These are phyloP conservation scores for Coendou prehensilis DNA, from an alignment of 2,797 vertebrate species.

Conservation along the genomic window DNA sequence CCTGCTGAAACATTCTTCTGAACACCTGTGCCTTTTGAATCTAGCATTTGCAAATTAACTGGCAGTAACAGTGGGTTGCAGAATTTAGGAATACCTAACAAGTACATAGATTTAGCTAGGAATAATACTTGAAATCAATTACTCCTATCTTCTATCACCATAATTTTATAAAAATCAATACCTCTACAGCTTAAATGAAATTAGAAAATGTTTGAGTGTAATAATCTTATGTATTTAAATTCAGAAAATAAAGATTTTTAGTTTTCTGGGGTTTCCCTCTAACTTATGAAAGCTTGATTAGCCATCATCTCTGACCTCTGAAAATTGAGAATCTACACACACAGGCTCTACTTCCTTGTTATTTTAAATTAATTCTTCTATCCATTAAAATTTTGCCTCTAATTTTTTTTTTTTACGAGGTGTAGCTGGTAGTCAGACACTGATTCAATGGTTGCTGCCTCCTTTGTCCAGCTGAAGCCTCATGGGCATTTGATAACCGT, in stretches of 20 bases:
- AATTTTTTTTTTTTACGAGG: background rate
- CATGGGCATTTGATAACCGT: background rate
- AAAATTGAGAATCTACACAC: background rate
- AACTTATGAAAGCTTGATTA: background rate
- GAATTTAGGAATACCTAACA: background rate
- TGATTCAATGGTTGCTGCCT: background rate
- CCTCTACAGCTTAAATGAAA: background rate
- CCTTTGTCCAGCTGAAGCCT: background rate
- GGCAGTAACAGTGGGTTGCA: background rate
- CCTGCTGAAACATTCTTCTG: background rate
- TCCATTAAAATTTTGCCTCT: background rate
- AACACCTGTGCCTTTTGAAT: background rate
- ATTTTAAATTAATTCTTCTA: background rate
- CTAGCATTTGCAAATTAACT: background rate
- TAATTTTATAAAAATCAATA: background rate
- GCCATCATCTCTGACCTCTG: background rate
- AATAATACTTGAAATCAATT: conserved; percentile 1
- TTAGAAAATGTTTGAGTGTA: background rate
- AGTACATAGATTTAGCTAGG: background rate
- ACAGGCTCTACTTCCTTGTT: background rate
- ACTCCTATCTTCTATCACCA: background rate
- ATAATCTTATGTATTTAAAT: background rate
- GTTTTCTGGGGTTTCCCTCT: background rate
- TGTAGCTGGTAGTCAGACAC: background rate
- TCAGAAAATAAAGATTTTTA: background rate